Base-by-base conservation (phyloP, 92 coral and sea anemone genomes). In the Zoanthus solanderi region DNA sequence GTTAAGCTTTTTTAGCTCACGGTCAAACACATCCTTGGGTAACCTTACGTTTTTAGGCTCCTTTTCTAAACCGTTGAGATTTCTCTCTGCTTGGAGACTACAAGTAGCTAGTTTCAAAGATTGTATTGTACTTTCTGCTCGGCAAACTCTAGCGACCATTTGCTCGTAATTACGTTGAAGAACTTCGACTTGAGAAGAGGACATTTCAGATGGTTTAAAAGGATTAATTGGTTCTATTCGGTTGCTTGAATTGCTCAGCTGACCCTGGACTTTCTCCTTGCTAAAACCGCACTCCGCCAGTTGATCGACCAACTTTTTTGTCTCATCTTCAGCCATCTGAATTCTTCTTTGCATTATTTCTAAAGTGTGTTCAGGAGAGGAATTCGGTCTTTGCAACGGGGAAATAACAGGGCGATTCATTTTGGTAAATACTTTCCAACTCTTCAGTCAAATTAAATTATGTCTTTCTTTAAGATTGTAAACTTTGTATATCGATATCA, bases 41-140 rank as follows among this genome's bases (percentile, higher is more conserved):
- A 93, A 53, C 31, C 86, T 87, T 12, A 73, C 89, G 32, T 80
- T 87, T 2, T 91, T 90, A 44, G 94, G 90, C 81, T 84, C 94
- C 37, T 92, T 84, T 17, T 87, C 91, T 84, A 91, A 46, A 15
- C 89, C 82, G 23, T 88, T 78, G 14, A 96, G 92, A 46, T 95
- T 94, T 52, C 93, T 93, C 60, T 96, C 99, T 6, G 99, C 99
- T 81, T 96, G 95, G 54, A 96, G 82, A 83, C 98, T 95, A 28
- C 96, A 94, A 82, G 94, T 72, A 9, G 99, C 99, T 10, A 96
- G 95, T 89, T 96, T 96, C 88, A 96, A 85, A 1, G 99, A 96
- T 72, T 96, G 99, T 42, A 96, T 95, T 12, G 98, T 96, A 84
- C 99, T 96, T 87, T 96, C 99, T 10, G 98, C 94, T 12, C 99